Base-by-base conservation (phyloP, 2,797 vertebrate genomes). In the Sebastolobus altivelis region DNA sequence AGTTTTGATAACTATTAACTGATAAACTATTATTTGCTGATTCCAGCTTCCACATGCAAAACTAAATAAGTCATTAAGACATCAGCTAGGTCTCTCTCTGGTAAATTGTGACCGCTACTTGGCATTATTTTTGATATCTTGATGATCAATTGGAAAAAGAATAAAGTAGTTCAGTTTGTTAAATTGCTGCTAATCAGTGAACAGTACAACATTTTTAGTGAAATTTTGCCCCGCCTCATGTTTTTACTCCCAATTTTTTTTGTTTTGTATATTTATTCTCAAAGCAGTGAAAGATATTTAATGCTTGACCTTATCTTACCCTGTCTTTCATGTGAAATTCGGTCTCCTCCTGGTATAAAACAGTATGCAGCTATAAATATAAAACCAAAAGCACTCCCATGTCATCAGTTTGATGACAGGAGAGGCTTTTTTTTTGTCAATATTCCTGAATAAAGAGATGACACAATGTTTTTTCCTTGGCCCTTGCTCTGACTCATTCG, bases 371-470 rank as follows among this genome's bases (percentile, higher is more conserved):
- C 33, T 54, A n/a, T 59, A 35, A 49, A 61, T 68, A 68, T 16
- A 61, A 9, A 35, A 3, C 38, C 55, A 43, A 31, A 31, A n/a
- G 25, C 69, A n/a, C 18, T 25, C 14, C 14, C 2, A 4, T 27
- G 38, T 35, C 73, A 4, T 20, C 55, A 22, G 52, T 25, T 35
- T n/a, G 37, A 65, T 35, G 35, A 20, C 35, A n/a, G 49, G 11
- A 65, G 58, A 71, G 25, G 22, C 14, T 56, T n/a, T 56, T 62
- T 27, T 33, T 62, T 27, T 33, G 2, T 68, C 35, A 58, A 20
- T 74, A 65, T 58, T 56, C 20, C 59, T 65, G 25, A 80, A 75
- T 70, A 49, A 37, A 62, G 29, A 22, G 31, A 66, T n/a, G n/a
- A 49, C 7, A 40, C 4, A 0, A 18, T 43, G 52, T 12, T 61